Evolutionary conservation across 2,113 vertebrate species (phyloP).

Genomic region (Callionymus lyra): DNA sequence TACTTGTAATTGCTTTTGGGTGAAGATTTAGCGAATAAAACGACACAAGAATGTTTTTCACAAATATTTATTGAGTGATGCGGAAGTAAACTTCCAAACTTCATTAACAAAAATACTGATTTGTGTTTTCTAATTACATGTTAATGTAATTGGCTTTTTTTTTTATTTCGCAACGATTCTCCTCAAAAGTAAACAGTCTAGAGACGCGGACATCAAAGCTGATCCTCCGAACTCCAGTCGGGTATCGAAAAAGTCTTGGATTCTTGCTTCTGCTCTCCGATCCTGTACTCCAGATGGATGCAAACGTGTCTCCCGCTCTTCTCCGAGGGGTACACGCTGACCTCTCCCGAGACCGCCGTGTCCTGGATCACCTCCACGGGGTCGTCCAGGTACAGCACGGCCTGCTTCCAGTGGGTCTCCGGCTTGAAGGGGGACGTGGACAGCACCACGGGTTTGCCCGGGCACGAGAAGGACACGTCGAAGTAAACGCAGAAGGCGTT

Average conservation of each 20-base stretch:
- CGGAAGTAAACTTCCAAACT: too few relatives aligned
- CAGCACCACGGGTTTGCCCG: slow-evolving; percentile 69
- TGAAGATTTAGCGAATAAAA: too few relatives aligned
- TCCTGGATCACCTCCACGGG: slow-evolving; percentile 76
- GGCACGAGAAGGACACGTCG: slow-evolving; percentile 73
- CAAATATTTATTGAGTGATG: too few relatives aligned
- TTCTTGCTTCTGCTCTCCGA: slow-evolving; percentile 69
- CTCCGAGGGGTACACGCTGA: slow-evolving; percentile 72
- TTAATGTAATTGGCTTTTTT: too few relatives aligned
- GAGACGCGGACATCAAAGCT: too few relatives aligned
- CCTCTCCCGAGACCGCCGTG: slow-evolving; percentile 69
- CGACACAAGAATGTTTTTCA: too few relatives aligned
- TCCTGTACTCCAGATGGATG: slow-evolving; percentile 69
- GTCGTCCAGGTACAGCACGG: slow-evolving; percentile 75
- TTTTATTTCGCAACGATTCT: too few relatives aligned
- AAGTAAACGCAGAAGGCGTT: slow-evolving; percentile 79
- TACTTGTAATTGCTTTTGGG: too few relatives aligned
- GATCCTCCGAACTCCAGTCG: slow-evolving; percentile 56
- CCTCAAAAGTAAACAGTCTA: too few relatives aligned
- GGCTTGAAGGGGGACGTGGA: slow-evolving; percentile 80
- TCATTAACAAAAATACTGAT: too few relatives aligned
- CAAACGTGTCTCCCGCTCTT: slow-evolving; percentile 73
- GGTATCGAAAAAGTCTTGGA: slow-evolving; percentile 79
- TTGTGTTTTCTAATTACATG: too few relatives aligned
- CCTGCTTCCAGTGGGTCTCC: slow-evolving; percentile 85